Evolutionary conservation across 2,888 invertebrate genomes (phyloP).

Genomic region (Ennomos erosarius): DNA sequence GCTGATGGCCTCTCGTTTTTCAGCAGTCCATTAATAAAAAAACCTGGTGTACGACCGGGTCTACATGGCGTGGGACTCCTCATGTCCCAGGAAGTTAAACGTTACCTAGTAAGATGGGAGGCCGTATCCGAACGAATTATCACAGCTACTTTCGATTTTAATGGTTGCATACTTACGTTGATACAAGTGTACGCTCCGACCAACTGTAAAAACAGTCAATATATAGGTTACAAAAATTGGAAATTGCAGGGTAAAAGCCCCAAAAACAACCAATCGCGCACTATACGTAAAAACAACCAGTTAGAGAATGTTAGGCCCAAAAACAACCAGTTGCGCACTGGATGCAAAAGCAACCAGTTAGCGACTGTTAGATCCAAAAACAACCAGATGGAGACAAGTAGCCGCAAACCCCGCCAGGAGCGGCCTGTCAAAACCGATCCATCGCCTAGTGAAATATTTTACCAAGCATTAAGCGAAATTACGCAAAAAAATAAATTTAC

Average conservation of each 20-base stretch:
- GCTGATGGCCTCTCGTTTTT: neutral
- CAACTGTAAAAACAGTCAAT: neutral
- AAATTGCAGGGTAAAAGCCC: neutral
- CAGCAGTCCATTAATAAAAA: neutral
- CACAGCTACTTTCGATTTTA: conserved; percentile 4
- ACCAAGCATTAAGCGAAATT: no score
- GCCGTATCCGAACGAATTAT: conserved; percentile 6
- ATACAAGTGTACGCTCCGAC: conserved; percentile 9
- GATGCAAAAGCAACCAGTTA: no score
- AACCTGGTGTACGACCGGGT: neutral
- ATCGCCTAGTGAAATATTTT: no score
- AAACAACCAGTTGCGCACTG: no score
- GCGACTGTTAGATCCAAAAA: no score
- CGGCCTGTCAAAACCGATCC: no score
- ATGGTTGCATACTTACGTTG: neutral
- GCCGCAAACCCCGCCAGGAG: no score
- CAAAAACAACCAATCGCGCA: neutral
- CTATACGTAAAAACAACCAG: no score
- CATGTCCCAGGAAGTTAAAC: neutral
- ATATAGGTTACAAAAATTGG: no score
- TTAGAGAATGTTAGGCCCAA: no score
- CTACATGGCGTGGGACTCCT: conserved; percentile 4
- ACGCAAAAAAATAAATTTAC: no score
- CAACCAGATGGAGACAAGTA: no score
- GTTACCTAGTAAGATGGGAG: conserved; percentile 2